Evolutionary conservation across 2,113 vertebrate genomes (phyloP), one percentile per base, ranked within the genome.

Genomic region (Microtus ochrogaster): DNA sequence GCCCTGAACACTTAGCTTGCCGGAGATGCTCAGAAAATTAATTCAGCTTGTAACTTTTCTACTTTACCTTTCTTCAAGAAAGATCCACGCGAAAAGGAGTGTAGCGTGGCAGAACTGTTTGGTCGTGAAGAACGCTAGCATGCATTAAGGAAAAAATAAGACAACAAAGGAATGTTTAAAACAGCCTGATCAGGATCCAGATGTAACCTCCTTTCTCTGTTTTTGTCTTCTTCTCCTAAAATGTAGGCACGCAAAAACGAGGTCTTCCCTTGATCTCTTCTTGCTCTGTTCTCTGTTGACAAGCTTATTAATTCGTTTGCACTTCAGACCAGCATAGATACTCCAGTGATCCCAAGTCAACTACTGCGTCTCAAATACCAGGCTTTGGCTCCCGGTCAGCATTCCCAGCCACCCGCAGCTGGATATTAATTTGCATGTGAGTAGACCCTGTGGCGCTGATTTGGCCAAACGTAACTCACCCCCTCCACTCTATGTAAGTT

Each of bases 191-290:
- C 36, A 47, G 77, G 19, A 85, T 68, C 83, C 85, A 93, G 61
- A 49, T 65, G 26, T 55, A 78, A 52, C 16, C 39, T 89, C 30
- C 24, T 65, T 76, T 94, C 52, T 55, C 3, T 24, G 63, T 94
- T 95, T 92, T 79, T 93, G 61, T 86, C 47, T 95, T 92, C 49
- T 86, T 86, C 26, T 28, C 55, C 63, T 58, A 79, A 96, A 96
- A 92, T 79, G 9, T 61, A 88, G 70, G 66, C 55, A 72, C 85
- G 92, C 82, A 22, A 24, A 84, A 87, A 14, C 91, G 76, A 85
- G 5, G 24, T 61, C 49, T 87, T 93, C 84, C 76, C 66, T 61
- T 84, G 61, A 89, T 7, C 26, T 92, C 85, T 90, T 97, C 85
- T 55, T 13, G 26, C 30, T 86, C 39, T 78, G 36, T 63, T 91